Base-by-base conservation (phyloP, 2,888 invertebrate genomes). In the Hoplodrina blanda region DNA sequence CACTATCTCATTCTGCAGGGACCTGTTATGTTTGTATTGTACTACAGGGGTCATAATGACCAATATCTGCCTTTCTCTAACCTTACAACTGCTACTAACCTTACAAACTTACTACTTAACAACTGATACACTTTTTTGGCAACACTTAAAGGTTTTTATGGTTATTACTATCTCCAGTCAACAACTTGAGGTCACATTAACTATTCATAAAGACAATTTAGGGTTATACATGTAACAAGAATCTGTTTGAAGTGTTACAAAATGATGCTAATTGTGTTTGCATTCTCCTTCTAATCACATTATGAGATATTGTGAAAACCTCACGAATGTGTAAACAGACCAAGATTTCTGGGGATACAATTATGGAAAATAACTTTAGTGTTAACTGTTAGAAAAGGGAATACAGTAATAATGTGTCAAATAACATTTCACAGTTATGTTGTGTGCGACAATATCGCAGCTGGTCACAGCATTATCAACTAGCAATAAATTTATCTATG, bases 401-500 rank as follows among this genome's bases (percentile, higher is more conserved):
- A 55, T 52, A 46, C 13, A 49, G 19, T 65, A 69, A 69, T 63
- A 41, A 56, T 62, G 55, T 70, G 55, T 69, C 56, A 62, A 54
- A 60, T 56, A 33, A 25, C 37, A 65, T 61, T 50, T 62, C 57
- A 68, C 76, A 76, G 62, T 61, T 69, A 62, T 74, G 67, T 54
- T 62, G 54, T 7, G 13, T 30, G 30, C 46, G 41, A 67, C 59
- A 70, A 65, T 55, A 59, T 61, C 65, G 60, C 65, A 73, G 56
- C 68, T 72, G 67, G 59, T n/a, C 60, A 41, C 70, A 37, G 54
- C 56, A 69, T 52, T 75, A 73, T 67, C 68, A 55, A 57, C 62
- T 54, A 56, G 50, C 62, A 65, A 78, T n/a, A n/a, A n/a, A n/a
- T 71, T 78, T 56, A 73, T 71, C 70, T 71, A 66, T 68, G 75